phyloP scores from a whole-genome alignment of 1,140 invertebrate genomes.

The Papilio aristodemus region DNA sequence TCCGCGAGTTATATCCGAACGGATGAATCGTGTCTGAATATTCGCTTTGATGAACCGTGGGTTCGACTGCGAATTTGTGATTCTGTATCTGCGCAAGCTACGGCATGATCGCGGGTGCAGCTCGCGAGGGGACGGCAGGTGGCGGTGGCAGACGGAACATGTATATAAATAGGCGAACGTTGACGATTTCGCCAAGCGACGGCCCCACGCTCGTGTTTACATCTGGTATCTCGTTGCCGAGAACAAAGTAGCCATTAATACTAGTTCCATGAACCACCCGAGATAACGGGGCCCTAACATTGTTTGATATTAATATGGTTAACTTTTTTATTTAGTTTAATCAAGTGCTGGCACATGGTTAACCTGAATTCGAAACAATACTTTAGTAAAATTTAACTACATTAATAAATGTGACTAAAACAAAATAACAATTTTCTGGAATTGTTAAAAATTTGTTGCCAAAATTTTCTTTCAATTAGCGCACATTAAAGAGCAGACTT shows the following conservation, averaged over 20 bases:
- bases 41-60: conserved; percentile 52
- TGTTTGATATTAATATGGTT: conserved; percentile 1
- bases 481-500: background rate
- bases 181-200: conserved; percentile 67
- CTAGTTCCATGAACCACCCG: conserved; percentile 23
- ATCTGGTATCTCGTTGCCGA: conserved; percentile 54
- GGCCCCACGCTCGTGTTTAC: conserved; percentile 74
- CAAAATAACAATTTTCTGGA: background rate
- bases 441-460: background rate
- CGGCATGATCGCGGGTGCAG: conserved; percentile 42
- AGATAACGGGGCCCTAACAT: background rate
- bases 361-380: background rate
- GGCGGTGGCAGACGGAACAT: conserved; percentile 76
- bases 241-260: conserved; percentile 45
- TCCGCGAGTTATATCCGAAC: conserved; percentile 67
- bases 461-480: too few species aligned
- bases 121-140: conserved; percentile 59
- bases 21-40: conserved; percentile 60
- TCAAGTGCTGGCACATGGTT: background rate
- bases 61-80: conserved; percentile 33
- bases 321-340: too few species aligned
- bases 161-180: conserved; percentile 70
- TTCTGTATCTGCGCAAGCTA: conserved; percentile 3
- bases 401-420: background rate
- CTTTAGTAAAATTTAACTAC: background rate